These are phyloP conservation scores for Manduca sexta DNA, from an alignment of 1,140 invertebrate genomes.

Conservation along the genomic window DNA sequence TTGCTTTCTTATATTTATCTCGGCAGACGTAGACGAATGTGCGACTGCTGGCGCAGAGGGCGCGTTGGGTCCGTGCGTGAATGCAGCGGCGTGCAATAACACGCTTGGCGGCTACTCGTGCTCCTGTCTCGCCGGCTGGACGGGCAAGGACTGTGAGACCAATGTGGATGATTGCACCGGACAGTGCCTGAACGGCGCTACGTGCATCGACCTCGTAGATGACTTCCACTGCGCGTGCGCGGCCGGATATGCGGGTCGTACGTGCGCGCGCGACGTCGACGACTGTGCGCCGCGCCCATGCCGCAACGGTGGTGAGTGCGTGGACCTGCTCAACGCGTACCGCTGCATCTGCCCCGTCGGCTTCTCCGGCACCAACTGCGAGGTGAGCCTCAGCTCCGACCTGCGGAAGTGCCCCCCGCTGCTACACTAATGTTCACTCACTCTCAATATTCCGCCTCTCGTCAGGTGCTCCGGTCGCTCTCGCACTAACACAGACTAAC, in stretches of 20 bases:
- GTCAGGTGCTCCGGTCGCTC: constrained; percentile 8
- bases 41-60: constrained; percentile 47
- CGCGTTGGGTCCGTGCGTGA: constrained; percentile 80
- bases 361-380: constrained; percentile 85
- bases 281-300: constrained; percentile 86
- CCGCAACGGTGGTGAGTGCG: constrained; percentile 88
- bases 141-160: constrained; percentile 87
- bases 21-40: constrained; percentile 79
- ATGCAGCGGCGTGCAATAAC: constrained; percentile 86
- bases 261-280: constrained; percentile 82
- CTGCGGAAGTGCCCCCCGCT: not conserved
- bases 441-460: not conserved
- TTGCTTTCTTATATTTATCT: not conserved
- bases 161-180: constrained; percentile 93
- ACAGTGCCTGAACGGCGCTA: constrained; percentile 90
- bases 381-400: constrained; percentile 67
- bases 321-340: constrained; percentile 86
- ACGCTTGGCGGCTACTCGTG: constrained; percentile 89
- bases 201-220: constrained; percentile 88
- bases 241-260: constrained; percentile 82
- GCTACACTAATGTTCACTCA: not conserved
- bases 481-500: constrained; percentile 51
- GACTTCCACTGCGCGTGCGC: constrained; percentile 89
- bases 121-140: constrained; percentile 88
- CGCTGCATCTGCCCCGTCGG: constrained; percentile 89